Percentiles rank a stretch among this genome's conserved stretches.
Conservation (phyloP, 2,797 vertebrate genomes). For the Zalophus californianus region DNA sequence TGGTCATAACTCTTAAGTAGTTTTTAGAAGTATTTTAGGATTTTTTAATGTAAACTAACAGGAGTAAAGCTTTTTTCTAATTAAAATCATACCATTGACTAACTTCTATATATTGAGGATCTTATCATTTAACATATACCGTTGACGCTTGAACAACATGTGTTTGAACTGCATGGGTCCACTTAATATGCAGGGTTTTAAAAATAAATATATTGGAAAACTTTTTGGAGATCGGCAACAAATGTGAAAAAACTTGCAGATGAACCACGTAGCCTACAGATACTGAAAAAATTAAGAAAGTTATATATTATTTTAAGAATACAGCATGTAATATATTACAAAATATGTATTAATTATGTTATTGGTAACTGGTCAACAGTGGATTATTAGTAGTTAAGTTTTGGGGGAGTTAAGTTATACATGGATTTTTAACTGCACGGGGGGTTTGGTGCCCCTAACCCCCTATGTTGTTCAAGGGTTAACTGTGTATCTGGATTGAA, state of each 20-base stretch:
- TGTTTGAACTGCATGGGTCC: neutral
- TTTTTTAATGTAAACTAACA: slow-evolving; percentile 51
- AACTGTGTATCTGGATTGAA: neutral
- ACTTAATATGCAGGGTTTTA: neutral
- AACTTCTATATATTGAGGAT: neutral
- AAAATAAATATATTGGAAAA: neutral
- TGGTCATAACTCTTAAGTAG: neutral
- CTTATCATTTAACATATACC: neutral
- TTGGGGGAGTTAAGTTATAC: neutral
- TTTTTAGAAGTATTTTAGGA: slow-evolving; percentile 31
- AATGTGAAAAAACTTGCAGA: neutral
- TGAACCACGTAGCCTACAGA: neutral
- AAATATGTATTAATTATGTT: neutral
- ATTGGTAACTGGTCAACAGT: neutral
- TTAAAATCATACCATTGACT: slow-evolving; percentile 14
- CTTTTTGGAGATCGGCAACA: neutral
- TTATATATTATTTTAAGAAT: neutral
- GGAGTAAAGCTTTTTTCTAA: neutral
- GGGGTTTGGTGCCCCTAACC: neutral
- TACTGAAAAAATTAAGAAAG: neutral
- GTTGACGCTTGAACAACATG: neutral
- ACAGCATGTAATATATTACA: neutral
- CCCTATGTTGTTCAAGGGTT: neutral
- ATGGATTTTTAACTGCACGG: neutral
- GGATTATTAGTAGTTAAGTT: neutral